Conservation (phyloP, 2,888 invertebrate species). For the Nineta flava region DNA sequence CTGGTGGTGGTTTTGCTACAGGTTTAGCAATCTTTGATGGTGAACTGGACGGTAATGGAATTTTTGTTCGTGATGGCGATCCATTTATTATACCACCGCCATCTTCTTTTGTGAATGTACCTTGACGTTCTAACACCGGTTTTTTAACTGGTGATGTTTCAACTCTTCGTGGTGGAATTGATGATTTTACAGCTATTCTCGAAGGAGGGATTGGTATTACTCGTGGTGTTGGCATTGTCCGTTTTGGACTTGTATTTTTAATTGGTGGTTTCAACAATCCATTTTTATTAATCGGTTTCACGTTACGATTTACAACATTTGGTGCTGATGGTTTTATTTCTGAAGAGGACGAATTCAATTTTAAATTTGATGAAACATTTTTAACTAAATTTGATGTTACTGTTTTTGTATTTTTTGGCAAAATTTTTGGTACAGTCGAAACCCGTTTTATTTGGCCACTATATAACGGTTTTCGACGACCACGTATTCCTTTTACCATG, state of each 20-base stretch:
- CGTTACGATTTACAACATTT: slow-evolving; percentile 11
- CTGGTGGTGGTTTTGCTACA: slow-evolving; percentile 15
- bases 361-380: slow-evolving; percentile 20
- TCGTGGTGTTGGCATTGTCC: slow-evolving; percentile 6
- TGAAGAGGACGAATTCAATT: slow-evolving; percentile 12
- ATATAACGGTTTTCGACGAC: slow-evolving; percentile 52
- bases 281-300: slow-evolving; percentile 8
- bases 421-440: slow-evolving; percentile 6
- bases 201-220: slow-evolving; percentile 8
- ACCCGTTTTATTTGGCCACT: not conserved
- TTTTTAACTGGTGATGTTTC: slow-evolving; percentile 14
- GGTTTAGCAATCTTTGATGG: slow-evolving; percentile 15
- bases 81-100: slow-evolving; percentile 23
- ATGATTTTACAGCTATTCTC: slow-evolving; percentile 4
- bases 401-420: slow-evolving; percentile 18
- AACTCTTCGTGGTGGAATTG: slow-evolving; percentile 7
- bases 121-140: slow-evolving; percentile 58
- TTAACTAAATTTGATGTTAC: slow-evolving; percentile 22
- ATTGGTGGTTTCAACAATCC: slow-evolving; percentile 2
- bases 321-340: slow-evolving; percentile 8
- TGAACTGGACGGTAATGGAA: slow-evolving; percentile 16
- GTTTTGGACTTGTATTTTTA: not conserved
- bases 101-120: slow-evolving; percentile 85
- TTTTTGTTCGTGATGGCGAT: slow-evolving; percentile 22
- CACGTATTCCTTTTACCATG: slow-evolving; percentile 28